Evolutionary conservation across 2,888 invertebrate genomes (phyloP).

Genomic region (Tinea pellionella): DNA sequence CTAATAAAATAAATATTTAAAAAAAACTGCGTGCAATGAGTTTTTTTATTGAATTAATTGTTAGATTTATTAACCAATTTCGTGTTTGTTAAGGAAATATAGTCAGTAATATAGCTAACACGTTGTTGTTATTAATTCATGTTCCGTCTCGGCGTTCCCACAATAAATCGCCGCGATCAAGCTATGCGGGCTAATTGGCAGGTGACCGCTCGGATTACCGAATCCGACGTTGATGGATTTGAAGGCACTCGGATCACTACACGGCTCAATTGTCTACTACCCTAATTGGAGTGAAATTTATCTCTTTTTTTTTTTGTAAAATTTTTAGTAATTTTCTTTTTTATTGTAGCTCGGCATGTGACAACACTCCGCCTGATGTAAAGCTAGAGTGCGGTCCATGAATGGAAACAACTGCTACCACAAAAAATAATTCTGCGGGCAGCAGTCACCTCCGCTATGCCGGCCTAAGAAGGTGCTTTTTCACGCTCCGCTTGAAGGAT

Average conservation of each 20-base stretch:
- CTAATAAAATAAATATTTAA: no score
- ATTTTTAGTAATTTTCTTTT: background rate
- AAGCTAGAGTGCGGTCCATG: no score
- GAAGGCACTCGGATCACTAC: conserved; percentile 11
- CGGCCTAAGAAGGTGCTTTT: no score
- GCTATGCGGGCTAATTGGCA: conserved; percentile 23
- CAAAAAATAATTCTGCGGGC: no score
- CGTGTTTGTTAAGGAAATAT: background rate
- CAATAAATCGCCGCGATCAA: conserved; percentile 22
- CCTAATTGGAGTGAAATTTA: conserved; percentile 10
- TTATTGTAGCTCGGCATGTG: no score
- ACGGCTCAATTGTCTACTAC: conserved; percentile 7
- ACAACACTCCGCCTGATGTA: no score
- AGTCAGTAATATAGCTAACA: background rate
- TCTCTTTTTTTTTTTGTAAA: background rate
- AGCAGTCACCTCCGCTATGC: no score
- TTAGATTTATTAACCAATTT: background rate
- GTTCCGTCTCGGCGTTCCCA: conserved; percentile 14
- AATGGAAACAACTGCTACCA: no score
- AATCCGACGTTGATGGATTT: conserved; percentile 21
- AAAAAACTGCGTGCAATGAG: no score
- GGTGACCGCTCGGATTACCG: conserved; percentile 26
- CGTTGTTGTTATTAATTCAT: conserved; percentile 13
- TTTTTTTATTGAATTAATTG: background rate
- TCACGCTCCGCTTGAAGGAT: no score